A percentile compares a stretch with the other conserved stretches of the same genome.
Conservation (phyloP, 2,888 invertebrate species). For the Tiphia femorata region DNA sequence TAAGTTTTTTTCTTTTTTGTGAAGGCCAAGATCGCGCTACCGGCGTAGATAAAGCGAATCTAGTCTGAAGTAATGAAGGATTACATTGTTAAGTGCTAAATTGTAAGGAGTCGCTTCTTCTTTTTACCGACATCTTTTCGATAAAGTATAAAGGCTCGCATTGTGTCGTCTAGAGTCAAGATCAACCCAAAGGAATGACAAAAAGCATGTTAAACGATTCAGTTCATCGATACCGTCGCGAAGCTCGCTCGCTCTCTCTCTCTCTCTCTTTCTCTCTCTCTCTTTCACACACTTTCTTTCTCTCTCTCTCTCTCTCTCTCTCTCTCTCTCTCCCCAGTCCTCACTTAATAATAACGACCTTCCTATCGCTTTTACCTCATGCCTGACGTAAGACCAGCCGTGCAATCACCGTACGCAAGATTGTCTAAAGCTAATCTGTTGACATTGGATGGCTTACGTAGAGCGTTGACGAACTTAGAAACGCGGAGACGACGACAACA, state of each 20-base stretch:
- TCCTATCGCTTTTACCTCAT: constrained; percentile 2
- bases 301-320: background rate
- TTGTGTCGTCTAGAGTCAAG: too few relatives aligned
- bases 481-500: constrained; percentile 17
- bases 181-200: too few relatives aligned
- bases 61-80: constrained; percentile 40
- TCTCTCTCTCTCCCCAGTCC: background rate
- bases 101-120: too few relatives aligned
- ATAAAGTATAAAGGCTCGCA: too few relatives aligned
- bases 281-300: too few relatives aligned
- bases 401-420: constrained; percentile 29
- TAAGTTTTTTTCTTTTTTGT: constrained; percentile 32
- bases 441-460: constrained; percentile 17
- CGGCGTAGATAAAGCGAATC: constrained; percentile 36
- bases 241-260: background rate
- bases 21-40: constrained; percentile 44
- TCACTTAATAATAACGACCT: background rate
- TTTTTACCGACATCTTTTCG: too few relatives aligned
- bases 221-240: too few relatives aligned
- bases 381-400: constrained; percentile 16
- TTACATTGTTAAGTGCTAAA: constrained; percentile 34
- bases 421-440: constrained; percentile 41
- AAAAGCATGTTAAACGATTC: too few relatives aligned
- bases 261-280: too few relatives aligned
- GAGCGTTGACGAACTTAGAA: constrained; percentile 20